Evolutionary conservation across 2,797 vertebrate species (phyloP), one percentile per base, ranked within the genome.

Genomic region (Erethizon dorsatum): DNA sequence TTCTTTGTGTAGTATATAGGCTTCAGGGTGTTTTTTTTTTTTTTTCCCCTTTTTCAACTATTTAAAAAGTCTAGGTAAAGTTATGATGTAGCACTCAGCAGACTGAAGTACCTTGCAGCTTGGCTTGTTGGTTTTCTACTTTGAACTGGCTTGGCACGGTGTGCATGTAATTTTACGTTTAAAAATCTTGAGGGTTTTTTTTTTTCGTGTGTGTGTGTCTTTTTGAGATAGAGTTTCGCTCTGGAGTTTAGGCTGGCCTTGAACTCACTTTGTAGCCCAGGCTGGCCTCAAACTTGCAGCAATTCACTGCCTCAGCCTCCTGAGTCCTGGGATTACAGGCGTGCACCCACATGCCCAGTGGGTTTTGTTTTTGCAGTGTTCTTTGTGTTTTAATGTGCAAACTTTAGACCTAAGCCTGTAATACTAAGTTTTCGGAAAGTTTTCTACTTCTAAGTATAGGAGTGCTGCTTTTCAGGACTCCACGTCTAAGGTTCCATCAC

Each of bases 51-150:
- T n/a, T 69, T 79, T 31, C 31, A 26, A 50, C 8, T 31, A 31
- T 47, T 59, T 1, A 7, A n/a, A 63, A 78, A 47, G 45, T n/a
- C 61, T 37, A 2, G 26, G 54, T 59, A 3, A 54, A 33, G 67
- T 22, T 47, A 15, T 0, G 1, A 31, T 13, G 1, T 0, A 0
- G 12, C 2, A 11, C 37, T 10, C 5, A 45, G n/a, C 61, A 28
- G 17, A n/a, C 45, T 3, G 37, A 17, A 71, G 37, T 12, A 6
- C 26, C 31, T 77, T 11, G 18, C 15, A 17, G 2, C 0, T 11
- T 9, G 6, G 7, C 0, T 0, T 24, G 6, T 75, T 63, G 47
- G 69, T 47, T 14, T 26, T 24, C 5, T 8, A 0, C 45, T 59
- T 31, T 4, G 56, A 61, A 73, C 33, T 5, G 57, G 24, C 11